Evolutionary conservation across 2,113 vertebrate genomes (phyloP).

Genomic region (Antechinus flavipes): DNA sequence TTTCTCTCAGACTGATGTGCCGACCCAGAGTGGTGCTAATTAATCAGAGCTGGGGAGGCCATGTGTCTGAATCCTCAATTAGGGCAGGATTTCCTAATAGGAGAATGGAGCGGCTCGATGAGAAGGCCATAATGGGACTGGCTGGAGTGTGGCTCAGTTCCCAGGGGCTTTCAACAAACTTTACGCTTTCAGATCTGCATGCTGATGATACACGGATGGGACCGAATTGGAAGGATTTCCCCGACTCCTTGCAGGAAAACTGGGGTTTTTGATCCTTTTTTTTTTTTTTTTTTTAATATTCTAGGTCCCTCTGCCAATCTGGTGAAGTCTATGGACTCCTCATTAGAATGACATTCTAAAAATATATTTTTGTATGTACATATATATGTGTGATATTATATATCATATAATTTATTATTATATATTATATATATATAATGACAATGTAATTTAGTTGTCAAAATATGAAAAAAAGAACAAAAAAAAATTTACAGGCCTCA

Average conservation of each 20-base stretch:
- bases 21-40: constrained; percentile 89
- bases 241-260: neutral
- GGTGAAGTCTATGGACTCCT: neutral
- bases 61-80: constrained; percentile 84
- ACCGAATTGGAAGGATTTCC: neutral
- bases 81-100: constrained; percentile 83
- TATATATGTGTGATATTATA: no score
- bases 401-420: no score
- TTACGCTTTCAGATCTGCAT: constrained; percentile 11
- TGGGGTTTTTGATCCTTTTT: neutral
- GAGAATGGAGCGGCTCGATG: constrained; percentile 59
- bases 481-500: neutral
- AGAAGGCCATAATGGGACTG: neutral
- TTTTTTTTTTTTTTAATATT: neutral
- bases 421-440: neutral
- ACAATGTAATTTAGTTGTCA: neutral
- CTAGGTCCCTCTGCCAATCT: neutral
- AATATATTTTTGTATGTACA: no score
- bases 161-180: constrained; percentile 13
- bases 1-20: constrained; percentile 83
- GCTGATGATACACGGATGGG: neutral
- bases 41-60: constrained; percentile 89
- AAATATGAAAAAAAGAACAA: neutral
- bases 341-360: neutral
- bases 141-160: constrained; percentile 40